These are phyloP conservation scores for Gallinago stenura DNA, from an alignment of 2,797 vertebrate genomes.

Conservation along the genomic window DNA sequence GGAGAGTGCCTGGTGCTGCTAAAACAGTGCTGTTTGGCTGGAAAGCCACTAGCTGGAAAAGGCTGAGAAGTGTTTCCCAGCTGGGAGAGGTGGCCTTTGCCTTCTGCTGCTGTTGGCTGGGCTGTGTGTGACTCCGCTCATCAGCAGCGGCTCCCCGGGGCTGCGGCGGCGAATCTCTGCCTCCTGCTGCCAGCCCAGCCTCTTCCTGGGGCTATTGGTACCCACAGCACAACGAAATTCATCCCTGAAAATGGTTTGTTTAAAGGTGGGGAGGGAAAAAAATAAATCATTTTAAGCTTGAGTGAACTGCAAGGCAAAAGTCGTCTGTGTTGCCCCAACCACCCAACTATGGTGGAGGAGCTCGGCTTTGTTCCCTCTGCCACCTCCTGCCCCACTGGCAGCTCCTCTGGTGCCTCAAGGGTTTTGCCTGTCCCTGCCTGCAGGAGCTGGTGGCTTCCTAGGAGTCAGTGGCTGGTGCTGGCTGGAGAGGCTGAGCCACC, in stretches of 20 bases:
- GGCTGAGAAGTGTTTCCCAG: background rate
- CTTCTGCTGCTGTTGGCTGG: background rate
- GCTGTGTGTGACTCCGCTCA: background rate
- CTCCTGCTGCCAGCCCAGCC: background rate
- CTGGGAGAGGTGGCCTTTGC: background rate
- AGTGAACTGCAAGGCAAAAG: background rate
- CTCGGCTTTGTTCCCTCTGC: fast-evolving
- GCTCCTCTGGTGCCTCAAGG: background rate
- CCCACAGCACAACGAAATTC: background rate
- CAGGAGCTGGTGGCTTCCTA: fast-evolving
- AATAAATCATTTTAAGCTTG: background rate
- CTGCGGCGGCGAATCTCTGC: background rate
- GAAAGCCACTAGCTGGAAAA: background rate
- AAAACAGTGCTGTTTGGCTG: background rate
- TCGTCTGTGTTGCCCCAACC: background rate
- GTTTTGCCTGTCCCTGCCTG: background rate
- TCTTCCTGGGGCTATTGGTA: background rate
- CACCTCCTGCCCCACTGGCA: fast-evolving
- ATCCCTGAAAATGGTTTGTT: background rate
- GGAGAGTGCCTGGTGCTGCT: background rate
- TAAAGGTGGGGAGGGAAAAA: background rate
- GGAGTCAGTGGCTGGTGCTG: background rate
- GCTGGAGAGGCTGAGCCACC: background rate
- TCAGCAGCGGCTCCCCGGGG: background rate
- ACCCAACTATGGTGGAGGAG: fast-evolving